Evolutionary conservation across 2,888 invertebrate genomes (phyloP).

Genomic region (Stenodera caucasica): DNA sequence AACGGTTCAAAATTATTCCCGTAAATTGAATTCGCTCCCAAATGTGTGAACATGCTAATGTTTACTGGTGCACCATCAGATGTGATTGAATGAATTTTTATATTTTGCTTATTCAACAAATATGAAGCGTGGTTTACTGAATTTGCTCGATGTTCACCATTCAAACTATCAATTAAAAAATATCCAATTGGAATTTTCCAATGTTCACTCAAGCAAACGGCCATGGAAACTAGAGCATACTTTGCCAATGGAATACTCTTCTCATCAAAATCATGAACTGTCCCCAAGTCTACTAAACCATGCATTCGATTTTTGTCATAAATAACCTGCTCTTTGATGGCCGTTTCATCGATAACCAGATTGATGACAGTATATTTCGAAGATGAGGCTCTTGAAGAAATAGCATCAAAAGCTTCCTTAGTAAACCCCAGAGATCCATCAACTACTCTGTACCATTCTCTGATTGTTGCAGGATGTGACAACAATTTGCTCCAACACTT

Average conservation of each 20-base stretch:
- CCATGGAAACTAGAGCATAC: conserved; percentile 32
- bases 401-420: conserved; percentile 23
- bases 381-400: no score
- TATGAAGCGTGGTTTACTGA: no score
- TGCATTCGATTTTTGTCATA: no score
- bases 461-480: conserved; percentile 33
- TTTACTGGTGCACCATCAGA: conserved; percentile 4
- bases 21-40: not conserved
- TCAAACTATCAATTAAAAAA: no score
- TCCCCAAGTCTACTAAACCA: no score
- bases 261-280: no score
- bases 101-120: no score
- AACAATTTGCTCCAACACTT: no score
- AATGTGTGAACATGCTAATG: not conserved
- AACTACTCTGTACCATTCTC: conserved; percentile 31
- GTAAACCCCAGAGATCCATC: conserved; percentile 33
- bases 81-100: no score
- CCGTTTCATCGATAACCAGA: conserved; percentile 29
- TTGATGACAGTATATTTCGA: no score
- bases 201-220: conserved; percentile 18
- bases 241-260: conserved; percentile 28
- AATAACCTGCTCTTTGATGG: no score
- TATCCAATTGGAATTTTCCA: conserved; percentile 31
- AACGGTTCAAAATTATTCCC: not conserved
- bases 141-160: no score